Evolutionary conservation across 2,797 vertebrate genomes (phyloP), one percentile per base, ranked within the genome.

Genomic region (Chelon auratus): DNA sequence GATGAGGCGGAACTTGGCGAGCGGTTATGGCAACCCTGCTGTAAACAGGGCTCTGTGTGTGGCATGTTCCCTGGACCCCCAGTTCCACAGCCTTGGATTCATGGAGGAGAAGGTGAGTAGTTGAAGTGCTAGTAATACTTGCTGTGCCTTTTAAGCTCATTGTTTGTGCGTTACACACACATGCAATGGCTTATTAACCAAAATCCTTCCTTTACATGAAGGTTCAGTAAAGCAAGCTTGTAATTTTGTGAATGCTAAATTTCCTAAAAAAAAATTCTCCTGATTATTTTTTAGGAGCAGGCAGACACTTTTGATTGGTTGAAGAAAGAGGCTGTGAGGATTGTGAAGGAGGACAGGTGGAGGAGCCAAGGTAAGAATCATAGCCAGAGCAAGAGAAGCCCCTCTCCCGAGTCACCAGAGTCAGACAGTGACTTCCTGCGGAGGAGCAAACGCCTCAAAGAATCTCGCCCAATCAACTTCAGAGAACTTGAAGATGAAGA

Each of bases 41-140:
- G 90, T 95, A 53, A 93, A 92, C 89, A 90, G 83, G 75, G 77
- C 77, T 30, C 84, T 95, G 52, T 91, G 93, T 33, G 78, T 95
- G 77, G 93, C 93, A 0, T 95, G 94, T 36, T 91, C 93, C 48
- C 88, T 95, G 1, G 94, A 95, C 77, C 94, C 94, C 1, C 94
- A 95, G 80, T 95, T 95, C 77, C 91, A 91, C 0, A 90, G 93
- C 42, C 85, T 95, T 30, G 87, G 94, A 2, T 95, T 95, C 82
- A 93, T 95, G 88, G 93, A 92, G 39, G 81, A 81, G 36, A 86
- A 84, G 89, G 92, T 93, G 70, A 85, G 86, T 58, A 42, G 40
- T 15, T 42, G 12, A 42, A 42, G 14, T 42, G 14, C 40, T 42
- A 15, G 40, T 5, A 42, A 4, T 15, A 5, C 13, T 42, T 42